Base-by-base conservation (phyloP, 2,888 invertebrate genomes). In the Urechis unicinctus region DNA sequence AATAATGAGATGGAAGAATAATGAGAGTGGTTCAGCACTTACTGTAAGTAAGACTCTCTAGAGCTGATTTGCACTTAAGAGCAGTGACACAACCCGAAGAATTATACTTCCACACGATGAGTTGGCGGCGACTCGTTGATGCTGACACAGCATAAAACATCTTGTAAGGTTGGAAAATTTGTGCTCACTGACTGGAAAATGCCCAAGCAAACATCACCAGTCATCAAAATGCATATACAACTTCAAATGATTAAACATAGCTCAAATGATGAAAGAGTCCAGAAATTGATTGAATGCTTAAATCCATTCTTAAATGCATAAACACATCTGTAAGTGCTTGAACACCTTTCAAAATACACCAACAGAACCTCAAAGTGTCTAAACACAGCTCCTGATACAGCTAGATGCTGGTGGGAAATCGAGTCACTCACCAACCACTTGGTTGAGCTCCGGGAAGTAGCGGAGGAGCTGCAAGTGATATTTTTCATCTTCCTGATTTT, bases 101-200 rank as follows among this genome's bases (percentile, higher is more conserved):
- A 52, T 76, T 74, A 61, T 77, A 77, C 58, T 74, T 75, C 75
- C 75, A 77, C 21, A 73, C 70, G 47, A 77, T 67, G 36, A 76
- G 52, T 55, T 75, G 73, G n/a, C 74, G 62, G 48, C 74, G 56
- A 55, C 71, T 77, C 2, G 76, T 77, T 1, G 75, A 70, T 2
- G 69, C 75, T 74, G 62, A 21, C 61, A 66, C 4, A 48, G 30
- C 3, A 51, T 4, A 22, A 9, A n/a, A n/a, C n/a, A n/a, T n/a
- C n/a, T n/a, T n/a, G n/a, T n/a, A n/a, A n/a, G n/a, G n/a, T n/a
- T n/a, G n/a, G n/a, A n/a, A n/a, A n/a, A n/a, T n/a, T n/a, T n/a
- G n/a, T n/a, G n/a, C n/a, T n/a, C n/a, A n/a, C n/a, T n/a, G n/a
- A n/a, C n/a, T n/a, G n/a, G n/a, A n/a, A n/a, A n/a, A n/a, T n/a